These are phyloP conservation scores for Balearica regulorum DNA, from an alignment of 2,797 vertebrate species.

Conservation along the genomic window DNA sequence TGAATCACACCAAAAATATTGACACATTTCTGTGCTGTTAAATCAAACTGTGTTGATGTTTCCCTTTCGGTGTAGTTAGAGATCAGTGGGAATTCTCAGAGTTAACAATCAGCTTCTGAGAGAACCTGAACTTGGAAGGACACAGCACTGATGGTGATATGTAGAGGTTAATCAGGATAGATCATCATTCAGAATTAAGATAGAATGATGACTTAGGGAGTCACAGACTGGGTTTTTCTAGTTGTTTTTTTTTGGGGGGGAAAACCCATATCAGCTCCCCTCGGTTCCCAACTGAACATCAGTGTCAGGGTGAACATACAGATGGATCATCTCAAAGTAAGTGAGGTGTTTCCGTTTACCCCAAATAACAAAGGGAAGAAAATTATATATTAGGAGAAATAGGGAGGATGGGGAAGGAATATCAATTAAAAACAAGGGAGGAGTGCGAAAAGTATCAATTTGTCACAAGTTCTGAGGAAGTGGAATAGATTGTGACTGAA, in stretches of 20 bases:
- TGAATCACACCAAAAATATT: conserved; percentile 11
- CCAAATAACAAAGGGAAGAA: background rate
- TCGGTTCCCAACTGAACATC: background rate
- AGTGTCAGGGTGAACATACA: background rate
- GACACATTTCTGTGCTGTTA: background rate
- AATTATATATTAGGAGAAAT: background rate
- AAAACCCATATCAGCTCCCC: background rate
- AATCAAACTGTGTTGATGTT: background rate
- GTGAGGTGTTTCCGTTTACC: background rate
- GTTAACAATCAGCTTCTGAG: background rate
- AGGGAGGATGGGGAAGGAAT: background rate
- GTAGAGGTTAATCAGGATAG: background rate
- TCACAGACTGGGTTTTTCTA: background rate
- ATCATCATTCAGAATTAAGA: background rate
- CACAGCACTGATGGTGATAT: background rate
- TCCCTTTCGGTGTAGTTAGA: background rate
- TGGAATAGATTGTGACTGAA: background rate
- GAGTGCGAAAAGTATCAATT: background rate
- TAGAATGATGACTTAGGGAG: background rate
- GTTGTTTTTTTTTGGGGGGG: background rate
- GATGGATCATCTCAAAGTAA: background rate
- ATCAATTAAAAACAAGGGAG: background rate
- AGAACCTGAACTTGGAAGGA: conserved; percentile 1
- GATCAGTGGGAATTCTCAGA: conserved; percentile 2
- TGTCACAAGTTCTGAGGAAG: background rate